Evolutionary conservation across 2,888 invertebrate genomes (phyloP).

Genomic region (Endotricha flammealis): DNA sequence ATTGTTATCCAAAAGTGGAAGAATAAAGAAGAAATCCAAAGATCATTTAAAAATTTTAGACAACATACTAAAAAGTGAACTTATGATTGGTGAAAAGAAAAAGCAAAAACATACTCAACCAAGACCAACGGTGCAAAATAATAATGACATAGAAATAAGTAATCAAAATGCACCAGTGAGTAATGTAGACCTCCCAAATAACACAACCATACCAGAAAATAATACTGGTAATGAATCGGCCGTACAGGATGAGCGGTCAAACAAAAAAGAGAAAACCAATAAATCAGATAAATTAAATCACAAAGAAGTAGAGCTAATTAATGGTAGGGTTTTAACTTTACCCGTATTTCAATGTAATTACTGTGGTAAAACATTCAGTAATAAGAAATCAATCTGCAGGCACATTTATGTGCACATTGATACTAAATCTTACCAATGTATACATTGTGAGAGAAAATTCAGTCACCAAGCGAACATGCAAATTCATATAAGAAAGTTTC

Average conservation of each 20-base stretch:
- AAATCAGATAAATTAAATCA: slow-evolving; percentile 19
- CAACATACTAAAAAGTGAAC: slow-evolving; percentile 55
- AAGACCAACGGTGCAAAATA: slow-evolving; percentile 46
- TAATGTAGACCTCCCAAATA: too few relatives aligned
- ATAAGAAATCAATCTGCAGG: slow-evolving; percentile 81
- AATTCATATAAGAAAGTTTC: slow-evolving; percentile 79
- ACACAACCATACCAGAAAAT: too few relatives aligned
- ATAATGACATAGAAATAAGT: slow-evolving; percentile 61
- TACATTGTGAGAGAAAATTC: slow-evolving; percentile 80
- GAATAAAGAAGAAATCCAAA: slow-evolving; percentile 35
- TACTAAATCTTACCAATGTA: slow-evolving; percentile 80
- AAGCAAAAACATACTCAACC: slow-evolving; percentile 17
- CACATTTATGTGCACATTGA: slow-evolving; percentile 83
- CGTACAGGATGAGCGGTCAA: slow-evolving; percentile 15
- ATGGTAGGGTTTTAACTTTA: slow-evolving; percentile 34
- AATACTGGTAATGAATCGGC: slow-evolving; percentile 13
- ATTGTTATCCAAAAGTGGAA: slow-evolving; percentile 36
- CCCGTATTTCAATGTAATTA: slow-evolving; percentile 71
- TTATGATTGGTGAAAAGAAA: slow-evolving; percentile 42
- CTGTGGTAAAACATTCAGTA: slow-evolving; percentile 81
- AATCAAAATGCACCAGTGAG: slow-evolving; percentile 39
- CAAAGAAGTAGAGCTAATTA: slow-evolving; percentile 31
- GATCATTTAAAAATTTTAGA: slow-evolving; percentile 44
- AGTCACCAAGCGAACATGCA: slow-evolving; percentile 81
- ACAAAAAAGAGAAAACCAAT: slow-evolving; percentile 15